phyloP scores from a whole-genome alignment of 2,113 vertebrate genomes.

The Crypturellus undulatus region DNA sequence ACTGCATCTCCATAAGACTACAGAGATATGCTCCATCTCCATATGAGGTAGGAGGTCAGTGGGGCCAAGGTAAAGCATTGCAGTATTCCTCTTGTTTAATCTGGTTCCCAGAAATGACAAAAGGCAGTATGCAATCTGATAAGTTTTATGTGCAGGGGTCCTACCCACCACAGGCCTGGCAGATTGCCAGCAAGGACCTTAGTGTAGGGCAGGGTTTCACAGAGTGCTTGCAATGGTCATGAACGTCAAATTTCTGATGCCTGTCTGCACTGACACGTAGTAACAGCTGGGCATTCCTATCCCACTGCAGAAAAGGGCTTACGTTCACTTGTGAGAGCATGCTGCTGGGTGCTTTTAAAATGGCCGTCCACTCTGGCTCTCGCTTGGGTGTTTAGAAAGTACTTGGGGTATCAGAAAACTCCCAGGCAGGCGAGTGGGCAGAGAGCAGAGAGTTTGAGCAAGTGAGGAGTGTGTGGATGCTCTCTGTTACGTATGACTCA shows the following conservation, averaged over 20 bases:
- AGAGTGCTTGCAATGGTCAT: constrained; percentile 28
- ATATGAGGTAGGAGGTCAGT: not conserved
- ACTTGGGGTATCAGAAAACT: not conserved
- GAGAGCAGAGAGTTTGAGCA: not conserved
- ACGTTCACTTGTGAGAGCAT: not conserved
- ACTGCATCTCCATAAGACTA: not conserved
- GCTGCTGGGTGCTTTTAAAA: not conserved
- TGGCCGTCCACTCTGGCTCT: not conserved
- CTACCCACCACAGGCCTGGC: constrained; percentile 22
- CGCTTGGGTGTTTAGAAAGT: not conserved
- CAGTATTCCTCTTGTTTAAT: not conserved
- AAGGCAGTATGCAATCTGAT: constrained; percentile 26
- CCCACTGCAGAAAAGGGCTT: not conserved
- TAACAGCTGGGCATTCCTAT: constrained; percentile 61
- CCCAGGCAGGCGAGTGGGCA: not conserved
- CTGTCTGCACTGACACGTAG: constrained; percentile 44
- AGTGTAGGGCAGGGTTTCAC: constrained; percentile 27
- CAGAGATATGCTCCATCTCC: not conserved
- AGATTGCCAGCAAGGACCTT: not conserved
- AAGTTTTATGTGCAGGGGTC: not conserved
- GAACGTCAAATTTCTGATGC: constrained; percentile 45
- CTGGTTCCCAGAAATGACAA: constrained; percentile 55
- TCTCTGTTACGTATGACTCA: not conserved
- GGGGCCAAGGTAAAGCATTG: not conserved
- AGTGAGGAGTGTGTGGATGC: not conserved